phyloP scores from a whole-genome alignment of 2,113 vertebrate genomes.

The Anguilla japonica region DNA sequence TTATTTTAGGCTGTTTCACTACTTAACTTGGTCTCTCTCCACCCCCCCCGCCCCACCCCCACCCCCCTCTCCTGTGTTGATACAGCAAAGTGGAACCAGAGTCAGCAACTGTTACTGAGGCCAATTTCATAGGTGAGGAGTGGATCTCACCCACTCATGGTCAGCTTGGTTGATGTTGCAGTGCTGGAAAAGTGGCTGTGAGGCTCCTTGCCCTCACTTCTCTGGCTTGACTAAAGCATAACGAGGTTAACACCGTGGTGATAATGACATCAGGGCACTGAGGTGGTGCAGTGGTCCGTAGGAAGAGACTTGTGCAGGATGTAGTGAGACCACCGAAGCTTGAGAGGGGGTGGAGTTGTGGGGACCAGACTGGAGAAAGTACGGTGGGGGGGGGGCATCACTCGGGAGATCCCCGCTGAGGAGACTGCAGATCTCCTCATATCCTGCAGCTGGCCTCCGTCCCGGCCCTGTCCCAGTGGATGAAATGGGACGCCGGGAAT shows the following conservation, averaged over 20 bases:
- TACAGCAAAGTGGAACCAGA: background rate
- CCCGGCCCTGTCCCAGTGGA: background rate
- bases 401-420: background rate
- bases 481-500: background rate
- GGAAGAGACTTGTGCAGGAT: background rate
- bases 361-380: background rate
- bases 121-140: background rate
- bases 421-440: constrained; percentile 1
- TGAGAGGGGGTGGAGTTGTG: background rate
- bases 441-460: background rate
- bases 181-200: background rate
- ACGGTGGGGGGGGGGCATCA: background rate
- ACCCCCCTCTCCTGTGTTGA: background rate
- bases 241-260: background rate
- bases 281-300: constrained; percentile 3
- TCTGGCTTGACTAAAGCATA: background rate
- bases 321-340: background rate
- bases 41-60: too few species aligned
- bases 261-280: constrained; percentile 1
- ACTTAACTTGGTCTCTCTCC: too few species aligned
- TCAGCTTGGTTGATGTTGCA: background rate
- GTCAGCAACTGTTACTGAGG: background rate
- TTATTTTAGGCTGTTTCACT: too few species aligned
- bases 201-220: background rate
- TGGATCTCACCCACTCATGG: background rate